Percentiles rank a stretch among this genome's conserved stretches.
phyloP scores from a whole-genome alignment of 2,888 invertebrate genomes.

The Teleiodes luculella region DNA sequence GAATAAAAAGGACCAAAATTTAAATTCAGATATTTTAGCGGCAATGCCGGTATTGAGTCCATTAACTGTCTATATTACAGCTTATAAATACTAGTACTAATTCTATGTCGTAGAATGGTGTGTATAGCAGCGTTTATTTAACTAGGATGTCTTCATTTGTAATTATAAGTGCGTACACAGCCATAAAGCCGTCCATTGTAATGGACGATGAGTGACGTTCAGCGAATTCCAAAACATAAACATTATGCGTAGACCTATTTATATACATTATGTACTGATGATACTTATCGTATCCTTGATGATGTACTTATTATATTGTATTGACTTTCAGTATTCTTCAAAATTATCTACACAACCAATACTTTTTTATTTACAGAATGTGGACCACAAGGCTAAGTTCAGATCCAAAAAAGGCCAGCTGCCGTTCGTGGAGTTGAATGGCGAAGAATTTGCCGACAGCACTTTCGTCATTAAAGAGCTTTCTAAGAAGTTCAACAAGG shows the following conservation, averaged over 20 bases:
- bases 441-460: constrained; percentile 95
- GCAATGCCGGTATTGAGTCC: too few species aligned
- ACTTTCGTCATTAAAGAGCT: constrained; percentile 93
- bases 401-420: constrained; percentile 96
- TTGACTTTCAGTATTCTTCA: too few species aligned
- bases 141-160: constrained; percentile 1
- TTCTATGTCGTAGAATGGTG: too few species aligned
- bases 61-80: too few species aligned
- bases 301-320: not conserved
- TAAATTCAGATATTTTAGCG: too few species aligned
- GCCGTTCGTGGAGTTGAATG: constrained; percentile 96
- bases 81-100: too few species aligned
- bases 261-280: not conserved
- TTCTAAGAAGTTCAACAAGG: constrained; percentile 88
- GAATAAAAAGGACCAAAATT: too few species aligned
- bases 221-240: constrained; percentile 9
- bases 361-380: constrained; percentile 83
- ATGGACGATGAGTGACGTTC: not conserved
- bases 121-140: not conserved
- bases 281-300: constrained; percentile 1
- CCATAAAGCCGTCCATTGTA: not conserved
- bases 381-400: constrained; percentile 95
- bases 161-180: not conserved
- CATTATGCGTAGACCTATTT: not conserved
- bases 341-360: not conserved